Conservation (phyloP, 2,888 invertebrate genomes). For the Hetaerina titia region DNA sequence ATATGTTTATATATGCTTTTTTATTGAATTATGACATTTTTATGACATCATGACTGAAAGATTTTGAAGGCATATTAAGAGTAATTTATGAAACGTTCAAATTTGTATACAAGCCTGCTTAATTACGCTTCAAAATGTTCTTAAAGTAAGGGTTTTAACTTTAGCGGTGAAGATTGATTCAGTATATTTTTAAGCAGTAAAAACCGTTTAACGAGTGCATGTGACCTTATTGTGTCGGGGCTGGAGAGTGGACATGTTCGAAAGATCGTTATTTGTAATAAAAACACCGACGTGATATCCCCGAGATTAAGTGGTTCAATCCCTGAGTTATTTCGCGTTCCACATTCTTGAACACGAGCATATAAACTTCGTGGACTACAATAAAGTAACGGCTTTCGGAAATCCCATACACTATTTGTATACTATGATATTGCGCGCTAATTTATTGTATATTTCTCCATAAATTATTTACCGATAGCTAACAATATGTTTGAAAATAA, state of each 20-base stretch:
- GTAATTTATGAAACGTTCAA: too few species aligned
- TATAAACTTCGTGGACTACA: neutral
- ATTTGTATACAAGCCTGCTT: neutral
- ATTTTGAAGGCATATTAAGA: too few species aligned
- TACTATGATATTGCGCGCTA: too few species aligned
- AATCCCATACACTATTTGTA: too few species aligned
- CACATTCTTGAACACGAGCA: neutral
- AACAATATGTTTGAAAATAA: too few species aligned
- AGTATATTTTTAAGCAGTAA: constrained; percentile 10
- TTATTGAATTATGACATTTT: too few species aligned
- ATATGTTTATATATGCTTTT: too few species aligned
- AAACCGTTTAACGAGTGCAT: neutral
- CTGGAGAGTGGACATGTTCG: neutral
- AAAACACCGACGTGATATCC: neutral
- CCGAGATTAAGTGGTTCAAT: neutral
- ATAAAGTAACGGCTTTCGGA: too few species aligned
- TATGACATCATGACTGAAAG: too few species aligned
- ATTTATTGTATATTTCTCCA: too few species aligned
- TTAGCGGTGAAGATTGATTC: neutral
- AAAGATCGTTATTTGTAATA: neutral
- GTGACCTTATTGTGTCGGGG: neutral
- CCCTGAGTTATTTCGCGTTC: neutral
- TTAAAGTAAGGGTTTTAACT: neutral
- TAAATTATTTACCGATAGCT: too few species aligned
- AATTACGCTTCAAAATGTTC: neutral